A percentile compares a stretch with the other conserved stretches of the same genome.
Evolutionary conservation across 2,113 vertebrate genomes (phyloP).

Genomic region (Aleadryas rufinucha): DNA sequence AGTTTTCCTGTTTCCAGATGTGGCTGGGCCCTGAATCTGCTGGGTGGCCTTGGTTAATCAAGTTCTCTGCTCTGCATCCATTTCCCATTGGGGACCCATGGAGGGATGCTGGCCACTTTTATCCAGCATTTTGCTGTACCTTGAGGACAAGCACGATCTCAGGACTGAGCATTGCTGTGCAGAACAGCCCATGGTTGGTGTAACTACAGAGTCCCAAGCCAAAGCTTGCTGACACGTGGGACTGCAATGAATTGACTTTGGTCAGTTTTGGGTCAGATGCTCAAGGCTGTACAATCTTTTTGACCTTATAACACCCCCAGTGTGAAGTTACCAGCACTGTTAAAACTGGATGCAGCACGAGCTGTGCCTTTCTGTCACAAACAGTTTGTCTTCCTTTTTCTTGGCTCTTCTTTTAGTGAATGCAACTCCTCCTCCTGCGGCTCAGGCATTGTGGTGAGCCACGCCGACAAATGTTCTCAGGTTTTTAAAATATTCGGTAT

Average conservation of each 20-base stretch:
- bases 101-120: background rate
- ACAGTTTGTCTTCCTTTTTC: constrained; percentile 1
- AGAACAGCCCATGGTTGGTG: background rate
- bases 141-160: background rate
- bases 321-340: background rate
- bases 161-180: background rate
- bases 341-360: background rate
- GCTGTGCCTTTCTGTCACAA: background rate
- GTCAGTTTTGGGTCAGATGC: background rate
- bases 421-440: background rate
- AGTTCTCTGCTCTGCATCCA: background rate
- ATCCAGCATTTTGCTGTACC: background rate
- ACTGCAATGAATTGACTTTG: background rate
- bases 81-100: accelerated
- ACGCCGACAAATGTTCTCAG: constrained; percentile 13
- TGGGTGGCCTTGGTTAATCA: background rate
- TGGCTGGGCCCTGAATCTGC: background rate
- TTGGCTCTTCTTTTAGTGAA: constrained; percentile 28
- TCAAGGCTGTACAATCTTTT: background rate
- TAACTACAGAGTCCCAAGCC: background rate
- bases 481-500: constrained; percentile 49
- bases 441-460: background rate
- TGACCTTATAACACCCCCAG: background rate
- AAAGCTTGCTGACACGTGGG: background rate
- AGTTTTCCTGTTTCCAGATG: background rate